Evolutionary conservation across 1,140 invertebrate species (phyloP), one percentile per base, ranked within the genome.

Genomic region (Phthorimaea operculella): DNA sequence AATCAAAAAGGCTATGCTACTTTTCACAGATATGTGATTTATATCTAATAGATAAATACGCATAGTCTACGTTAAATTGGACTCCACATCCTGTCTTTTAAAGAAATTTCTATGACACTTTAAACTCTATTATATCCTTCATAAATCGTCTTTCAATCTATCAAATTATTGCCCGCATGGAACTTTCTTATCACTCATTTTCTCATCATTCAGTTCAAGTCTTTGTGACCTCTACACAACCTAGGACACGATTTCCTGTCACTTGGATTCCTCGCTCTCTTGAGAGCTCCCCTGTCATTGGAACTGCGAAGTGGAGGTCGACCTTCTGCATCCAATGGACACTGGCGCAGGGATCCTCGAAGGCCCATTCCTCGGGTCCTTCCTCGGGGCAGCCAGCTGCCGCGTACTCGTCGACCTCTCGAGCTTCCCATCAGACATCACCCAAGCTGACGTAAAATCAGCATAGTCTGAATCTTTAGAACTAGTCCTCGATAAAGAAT

Each of bases 391-490:
- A 33, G 81, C 75, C 52, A 86, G 59, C 57, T 86, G 83, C 47
- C 80, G 74, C n/a, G 81, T 86, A 52, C 83, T 86, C 7, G 83
- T 84, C 11, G 83, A 86, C 51, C 87, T 82, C 57, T 89, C 89
- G 10, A 91, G 74, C 62, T 88, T 90, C 1, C 90, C 90, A 68
- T 91, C 91, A 58, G 89, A 90, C 76, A 91, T 90, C n/a, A 91
- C 89, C 90, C 90, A 92, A n/a, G 90, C 90, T 18, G 88, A 88
- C 7, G 90, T 90, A 55, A 91, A 91, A 52, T 91, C 90, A 58
- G 90, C 86, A 33, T 88, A 91, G n/a, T 89, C 87, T 4, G 87
- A 87, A 62, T 87, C 85, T 55, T 91, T 88, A 12, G 86, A 87
- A 62, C 83, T 88, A 9, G 85, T 70, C 51, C 86, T 85, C 0